Evolutionary conservation across 2,888 invertebrate genomes (phyloP), one percentile per base, ranked within the genome.

Genomic region (Drosophila multiciliata): DNA sequence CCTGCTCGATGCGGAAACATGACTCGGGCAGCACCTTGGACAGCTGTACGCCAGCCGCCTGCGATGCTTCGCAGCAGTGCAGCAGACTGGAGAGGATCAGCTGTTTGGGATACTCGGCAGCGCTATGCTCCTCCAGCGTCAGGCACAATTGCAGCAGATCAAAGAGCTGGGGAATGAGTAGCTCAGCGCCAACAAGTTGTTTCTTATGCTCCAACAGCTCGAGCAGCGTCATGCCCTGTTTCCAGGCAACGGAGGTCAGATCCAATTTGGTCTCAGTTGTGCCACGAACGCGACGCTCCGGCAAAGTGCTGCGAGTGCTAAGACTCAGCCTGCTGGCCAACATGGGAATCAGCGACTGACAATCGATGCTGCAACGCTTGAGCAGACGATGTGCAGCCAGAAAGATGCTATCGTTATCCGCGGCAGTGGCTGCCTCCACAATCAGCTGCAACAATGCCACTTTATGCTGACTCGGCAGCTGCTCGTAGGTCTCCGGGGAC

Each of bases 41-140:
- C 3, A 94, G 84, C 54, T 94, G 93, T 3, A 94, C 90, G 12
- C 94, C 94, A 54, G 93, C 91, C 1, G 82, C 80, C 23, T 93
- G 90, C 0, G 95, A 93, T 85, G 95, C 95, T 83, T 95, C 94
- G 81, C 96, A 96, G 85, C 95, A 96, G 89, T 96, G 95, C 91
- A 97, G 94, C 36, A 98, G 94, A 1, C 95, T 95, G 0, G 97
- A 96, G 0, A 99, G 93, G 26, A 97, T 94, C 20, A 99, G 93
- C 90, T 99, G 98, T 91, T 98, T 98, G 0, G 96, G 95, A 91
- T 99, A 99, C 91, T 99, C 98, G 0, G 97, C 95, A 23, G 95
- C 95, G 1, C 95, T 95, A 87, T 97, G 97, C 78, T 97, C 96
- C 87, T 98, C 97, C 82, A 97, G 95, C 73, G 96, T 94, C 48